These are phyloP conservation scores for Dilophus febrilis DNA, from an alignment of 2,888 invertebrate species.

Conservation along the genomic window DNA sequence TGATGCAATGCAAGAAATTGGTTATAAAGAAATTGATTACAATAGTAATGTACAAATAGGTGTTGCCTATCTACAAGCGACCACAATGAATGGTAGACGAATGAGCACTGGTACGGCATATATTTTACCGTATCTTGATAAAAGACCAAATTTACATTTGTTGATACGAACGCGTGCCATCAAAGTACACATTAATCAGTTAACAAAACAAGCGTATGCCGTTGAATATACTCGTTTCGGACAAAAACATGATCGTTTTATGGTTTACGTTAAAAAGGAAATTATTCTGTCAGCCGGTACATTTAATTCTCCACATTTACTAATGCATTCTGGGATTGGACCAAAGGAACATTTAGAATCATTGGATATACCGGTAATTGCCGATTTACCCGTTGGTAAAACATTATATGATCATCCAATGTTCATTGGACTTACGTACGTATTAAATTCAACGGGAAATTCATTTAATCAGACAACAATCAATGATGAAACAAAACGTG, in stretches of 20 bases:
- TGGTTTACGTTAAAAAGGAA: constrained; percentile 39
- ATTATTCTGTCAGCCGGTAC: constrained; percentile 65
- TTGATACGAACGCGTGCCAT: constrained; percentile 38
- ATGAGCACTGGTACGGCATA: constrained; percentile 60
- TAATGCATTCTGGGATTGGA: constrained; percentile 69
- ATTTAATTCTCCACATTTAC: constrained; percentile 60
- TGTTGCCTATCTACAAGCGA: constrained; percentile 32
- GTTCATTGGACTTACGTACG: constrained; percentile 26
- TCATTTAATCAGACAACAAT: constrained; percentile 9
- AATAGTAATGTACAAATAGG: constrained; percentile 32
- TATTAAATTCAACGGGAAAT: constrained; percentile 22
- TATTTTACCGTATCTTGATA: constrained; percentile 33
- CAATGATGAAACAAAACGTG: background rate
- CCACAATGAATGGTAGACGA: constrained; percentile 43
- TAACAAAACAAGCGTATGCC: constrained; percentile 34
- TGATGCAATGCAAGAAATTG: constrained; percentile 33
- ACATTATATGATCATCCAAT: constrained; percentile 46
- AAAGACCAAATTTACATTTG: constrained; percentile 39
- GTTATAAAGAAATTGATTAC: constrained; percentile 23
- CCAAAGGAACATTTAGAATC: constrained; percentile 41
- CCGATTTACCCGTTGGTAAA: constrained; percentile 48
- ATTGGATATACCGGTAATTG: constrained; percentile 38
- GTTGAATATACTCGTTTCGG: constrained; percentile 35
- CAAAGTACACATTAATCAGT: constrained; percentile 32
- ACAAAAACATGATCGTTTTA: constrained; percentile 19